These are phyloP conservation scores for Lapara coniferarum DNA, from an alignment of 2,888 invertebrate genomes.

Conservation along the genomic window DNA sequence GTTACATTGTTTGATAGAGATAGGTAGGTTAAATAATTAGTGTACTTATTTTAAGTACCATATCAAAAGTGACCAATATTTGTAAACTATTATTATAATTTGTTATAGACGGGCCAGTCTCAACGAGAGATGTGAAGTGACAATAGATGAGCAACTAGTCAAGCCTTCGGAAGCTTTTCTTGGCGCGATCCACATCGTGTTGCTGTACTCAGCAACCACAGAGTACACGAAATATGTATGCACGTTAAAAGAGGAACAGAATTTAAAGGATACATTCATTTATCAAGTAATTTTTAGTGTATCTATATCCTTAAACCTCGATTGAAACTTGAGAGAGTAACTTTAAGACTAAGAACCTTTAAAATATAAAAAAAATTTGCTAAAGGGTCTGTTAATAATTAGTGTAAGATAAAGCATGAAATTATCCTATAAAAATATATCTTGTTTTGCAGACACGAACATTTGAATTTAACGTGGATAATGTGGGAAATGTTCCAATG, in stretches of 20 bases:
- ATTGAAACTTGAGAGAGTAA: too few species aligned
- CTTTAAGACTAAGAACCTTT: too few species aligned
- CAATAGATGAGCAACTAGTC: conserved; percentile 58
- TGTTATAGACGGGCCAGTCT: conserved; percentile 55
- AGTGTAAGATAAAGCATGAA: too few species aligned
- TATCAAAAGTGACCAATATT: not conserved
- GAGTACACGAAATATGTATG: conserved; percentile 80
- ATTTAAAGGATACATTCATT: conserved; percentile 82
- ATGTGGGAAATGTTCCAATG: conserved; percentile 67
- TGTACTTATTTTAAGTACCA: not conserved
- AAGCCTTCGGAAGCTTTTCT: conserved; percentile 44
- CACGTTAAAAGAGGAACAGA: conserved; percentile 62
- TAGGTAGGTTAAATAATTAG: conserved; percentile 45
- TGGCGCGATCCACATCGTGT: conserved; percentile 63
- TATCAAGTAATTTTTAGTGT: conserved; percentile 61
- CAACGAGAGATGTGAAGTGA: conserved; percentile 60
- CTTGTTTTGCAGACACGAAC: conserved; percentile 54
- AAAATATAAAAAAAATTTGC: too few species aligned
- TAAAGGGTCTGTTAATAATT: too few species aligned
- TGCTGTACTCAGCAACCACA: conserved; percentile 78
- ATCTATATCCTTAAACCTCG: not conserved
- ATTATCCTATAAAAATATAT: conserved; percentile 4
- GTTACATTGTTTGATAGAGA: conserved; percentile 68
- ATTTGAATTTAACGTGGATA: conserved; percentile 65
- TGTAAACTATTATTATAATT: not conserved